Conservation (phyloP, 2,888 invertebrate genomes). For the Tipula vernalis region DNA sequence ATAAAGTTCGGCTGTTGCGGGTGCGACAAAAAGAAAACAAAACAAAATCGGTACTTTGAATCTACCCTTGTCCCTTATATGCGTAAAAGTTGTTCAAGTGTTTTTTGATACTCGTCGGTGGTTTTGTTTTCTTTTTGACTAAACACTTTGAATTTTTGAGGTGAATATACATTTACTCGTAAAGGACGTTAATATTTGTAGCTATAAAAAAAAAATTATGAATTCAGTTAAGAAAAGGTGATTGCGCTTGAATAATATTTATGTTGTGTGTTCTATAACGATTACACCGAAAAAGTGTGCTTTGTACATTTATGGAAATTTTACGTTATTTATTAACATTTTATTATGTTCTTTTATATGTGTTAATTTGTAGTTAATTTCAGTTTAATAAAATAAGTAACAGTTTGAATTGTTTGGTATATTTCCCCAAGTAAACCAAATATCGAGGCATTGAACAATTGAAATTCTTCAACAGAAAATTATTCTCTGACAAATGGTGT, state of each 20-base stretch:
- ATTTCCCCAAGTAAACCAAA: too few relatives aligned
- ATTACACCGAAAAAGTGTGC: background rate
- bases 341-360: background rate
- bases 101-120: background rate
- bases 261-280: background rate
- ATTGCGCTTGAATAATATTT: constrained; percentile 12
- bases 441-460: too few relatives aligned
- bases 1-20: background rate
- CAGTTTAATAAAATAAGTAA: too few relatives aligned
- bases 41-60: constrained; percentile 8
- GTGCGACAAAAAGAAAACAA: constrained; percentile 14
- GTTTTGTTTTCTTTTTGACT: background rate
- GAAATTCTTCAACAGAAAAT: too few relatives aligned
- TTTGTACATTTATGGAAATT: background rate
- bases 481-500: too few relatives aligned
- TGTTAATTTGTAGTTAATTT: background rate
- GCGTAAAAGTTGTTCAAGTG: background rate
- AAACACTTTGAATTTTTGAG: background rate
- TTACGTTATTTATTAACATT: background rate
- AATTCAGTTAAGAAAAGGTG: constrained; percentile 12
- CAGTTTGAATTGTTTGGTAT: too few relatives aligned
- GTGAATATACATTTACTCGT: background rate
- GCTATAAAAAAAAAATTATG: background rate
- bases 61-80: background rate
- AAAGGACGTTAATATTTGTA: background rate